phyloP scores from a whole-genome alignment of 2,797 vertebrate genomes.

The Prunella strophiata region DNA sequence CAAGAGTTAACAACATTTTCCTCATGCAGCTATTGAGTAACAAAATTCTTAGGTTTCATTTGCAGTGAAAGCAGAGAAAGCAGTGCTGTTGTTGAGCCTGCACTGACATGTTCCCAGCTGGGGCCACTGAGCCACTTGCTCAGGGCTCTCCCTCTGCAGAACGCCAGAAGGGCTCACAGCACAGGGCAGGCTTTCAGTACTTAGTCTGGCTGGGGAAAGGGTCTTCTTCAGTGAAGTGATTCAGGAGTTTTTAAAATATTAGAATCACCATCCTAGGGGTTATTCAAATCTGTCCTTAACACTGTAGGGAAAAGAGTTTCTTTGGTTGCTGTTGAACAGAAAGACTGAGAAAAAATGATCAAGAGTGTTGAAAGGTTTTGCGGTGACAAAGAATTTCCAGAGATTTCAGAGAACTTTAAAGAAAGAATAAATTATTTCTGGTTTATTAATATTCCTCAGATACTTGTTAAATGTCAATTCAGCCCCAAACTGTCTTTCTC shows the following conservation, averaged over 20 bases:
- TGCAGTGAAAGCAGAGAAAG: not conserved
- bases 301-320: not conserved
- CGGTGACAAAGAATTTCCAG: not conserved
- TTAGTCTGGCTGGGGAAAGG: not conserved
- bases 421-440: not conserved
- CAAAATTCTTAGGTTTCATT: not conserved
- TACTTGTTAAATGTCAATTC: not conserved
- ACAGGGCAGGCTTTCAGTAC: not conserved
- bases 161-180: not conserved
- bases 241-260: not conserved
- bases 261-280: not conserved
- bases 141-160: not conserved
- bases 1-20: not conserved
- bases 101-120: not conserved
- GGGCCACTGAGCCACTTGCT: not conserved
- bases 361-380: not conserved
- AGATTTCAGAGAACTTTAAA: not conserved
- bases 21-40: not conserved
- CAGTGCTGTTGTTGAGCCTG: not conserved
- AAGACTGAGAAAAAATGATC: not conserved
- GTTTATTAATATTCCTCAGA: constrained; percentile 19
- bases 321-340: not conserved
- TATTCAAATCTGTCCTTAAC: not conserved
- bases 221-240: not conserved
- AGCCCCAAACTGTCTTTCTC: not conserved